Evolutionary conservation across 2,888 invertebrate species (phyloP).

Genomic region (Drosophila algonquin): DNA sequence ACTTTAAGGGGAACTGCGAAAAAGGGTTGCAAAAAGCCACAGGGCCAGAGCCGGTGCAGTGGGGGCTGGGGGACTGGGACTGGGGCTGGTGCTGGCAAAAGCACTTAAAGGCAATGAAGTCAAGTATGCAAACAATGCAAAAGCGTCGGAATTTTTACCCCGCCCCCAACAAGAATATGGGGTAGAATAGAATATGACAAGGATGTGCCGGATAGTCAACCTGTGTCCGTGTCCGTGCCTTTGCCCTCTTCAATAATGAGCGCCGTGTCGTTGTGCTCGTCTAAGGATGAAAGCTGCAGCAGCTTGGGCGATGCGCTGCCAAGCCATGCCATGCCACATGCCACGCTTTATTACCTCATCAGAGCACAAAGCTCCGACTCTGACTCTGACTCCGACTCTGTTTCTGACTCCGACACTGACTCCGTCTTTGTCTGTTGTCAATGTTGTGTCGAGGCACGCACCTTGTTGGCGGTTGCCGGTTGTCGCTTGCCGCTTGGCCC

Average conservation of each 20-base stretch:
- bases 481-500: not conserved
- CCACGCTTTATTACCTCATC: slow-evolving; percentile 42
- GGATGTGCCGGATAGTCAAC: slow-evolving; percentile 36
- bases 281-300: slow-evolving; percentile 63
- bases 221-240: slow-evolving; percentile 18
- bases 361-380: slow-evolving; percentile 27
- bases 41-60: slow-evolving; percentile 9
- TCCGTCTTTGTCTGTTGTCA: slow-evolving; percentile 22
- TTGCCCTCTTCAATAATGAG: slow-evolving; percentile 70
- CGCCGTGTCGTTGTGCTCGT: slow-evolving; percentile 52
- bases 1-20: slow-evolving; percentile 16
- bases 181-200: slow-evolving; percentile 40
- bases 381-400: slow-evolving; percentile 7
- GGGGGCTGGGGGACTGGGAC: slow-evolving; percentile 20
- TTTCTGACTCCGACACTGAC: not conserved
- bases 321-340: slow-evolving; percentile 5
- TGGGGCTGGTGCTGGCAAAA: not conserved
- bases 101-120: slow-evolving; percentile 76
- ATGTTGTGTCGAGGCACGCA: slow-evolving; percentile 44
- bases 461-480: slow-evolving; percentile 27
- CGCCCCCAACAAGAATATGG: slow-evolving; percentile 39
- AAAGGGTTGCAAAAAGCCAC: slow-evolving; percentile 37
- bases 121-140: slow-evolving; percentile 74
- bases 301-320: slow-evolving; percentile 18
- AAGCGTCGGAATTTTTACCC: slow-evolving; percentile 63